Percentiles rank a stretch among this genome's conserved stretches.
Conservation (phyloP, 2,113 vertebrate species). For the Podiceps cristatus region DNA sequence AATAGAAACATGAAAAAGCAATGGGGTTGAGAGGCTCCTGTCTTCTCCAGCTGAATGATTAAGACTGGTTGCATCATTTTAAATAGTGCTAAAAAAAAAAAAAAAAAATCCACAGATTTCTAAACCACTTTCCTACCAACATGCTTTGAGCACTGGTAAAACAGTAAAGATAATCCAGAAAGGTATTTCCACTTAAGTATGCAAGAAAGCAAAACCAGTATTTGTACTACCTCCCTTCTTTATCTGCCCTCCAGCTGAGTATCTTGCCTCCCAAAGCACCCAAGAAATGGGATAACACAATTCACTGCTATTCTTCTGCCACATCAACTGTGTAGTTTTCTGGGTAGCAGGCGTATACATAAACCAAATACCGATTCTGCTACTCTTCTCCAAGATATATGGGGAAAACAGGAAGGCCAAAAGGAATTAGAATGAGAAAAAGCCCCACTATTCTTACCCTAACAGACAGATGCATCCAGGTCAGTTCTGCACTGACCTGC, state of each 20-base stretch:
- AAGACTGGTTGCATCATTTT: neutral
- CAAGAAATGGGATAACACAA: neutral
- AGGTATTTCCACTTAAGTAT: neutral
- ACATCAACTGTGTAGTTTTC: accelerated
- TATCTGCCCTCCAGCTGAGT: neutral
- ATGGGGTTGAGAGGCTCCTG: neutral
- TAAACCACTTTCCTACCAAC: neutral
- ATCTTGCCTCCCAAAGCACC: neutral
- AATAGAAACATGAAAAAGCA: neutral
- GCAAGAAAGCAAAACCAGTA: neutral
- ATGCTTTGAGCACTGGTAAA: neutral
- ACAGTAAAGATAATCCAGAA: neutral
- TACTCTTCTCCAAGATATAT: neutral
- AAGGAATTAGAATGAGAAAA: neutral
- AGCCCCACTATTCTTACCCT: neutral
- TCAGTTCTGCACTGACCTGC: neutral
- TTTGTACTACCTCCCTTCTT: neutral
- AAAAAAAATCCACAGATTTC: neutral
- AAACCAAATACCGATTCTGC: neutral
- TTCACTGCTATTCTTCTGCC: neutral
- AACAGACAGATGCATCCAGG: neutral
- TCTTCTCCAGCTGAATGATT: neutral
- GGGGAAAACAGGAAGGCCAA: neutral
- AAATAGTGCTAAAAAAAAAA: neutral
- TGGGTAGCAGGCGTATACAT: neutral